Evolutionary conservation across 2,888 invertebrate genomes (phyloP), one percentile per base, ranked within the genome.

Genomic region (Drosophila rellima): DNA sequence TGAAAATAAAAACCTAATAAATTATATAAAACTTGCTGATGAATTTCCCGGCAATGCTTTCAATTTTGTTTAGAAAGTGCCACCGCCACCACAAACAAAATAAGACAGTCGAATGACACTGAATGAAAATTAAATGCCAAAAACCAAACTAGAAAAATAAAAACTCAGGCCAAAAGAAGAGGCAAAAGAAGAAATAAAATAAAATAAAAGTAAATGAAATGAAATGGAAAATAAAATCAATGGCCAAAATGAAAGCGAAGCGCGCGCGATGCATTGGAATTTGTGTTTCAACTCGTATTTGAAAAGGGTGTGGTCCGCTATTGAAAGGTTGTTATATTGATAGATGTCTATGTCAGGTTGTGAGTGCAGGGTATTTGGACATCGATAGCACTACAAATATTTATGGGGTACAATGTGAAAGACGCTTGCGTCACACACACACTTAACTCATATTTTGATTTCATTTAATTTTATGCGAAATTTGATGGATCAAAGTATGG

Each of bases 191-290:
- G 48, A 59, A 69, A 59, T 60, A 64, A 62, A 60, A 70, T 33
- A 67, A 17, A 51, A 45, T 26, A n/a, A 84, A 80, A n/a, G n/a
- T n/a, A n/a, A n/a, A 76, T 82, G 62, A 65, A 82, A 74, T 74
- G 72, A 86, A 83, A 83, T 80, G 72, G 71, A 88, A 88, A 88
- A 88, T 52, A 78, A 87, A 86, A 81, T 84, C 82, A 75, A 81
- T 82, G 71, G 26, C 42, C 63, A 57, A 80, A 88, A 82, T 35
- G 83, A 83, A 83, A 83, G 88, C 71, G 80, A 70, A 52, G 62
- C 55, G 11, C 17, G 8, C 29, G 47, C 23, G 50, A 31, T 75
- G 80, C 75, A 75, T 78, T 57, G 71, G 76, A 75, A 79, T 77
- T 74, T 70, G 70, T 70, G 70, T 77, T 74, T 70, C 11, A 17